Evolutionary conservation across 37 sponge, comb jelly and placozoan genomes (phyloP), one percentile per base, ranked within the genome.

Genomic region (Hexactinellida sp.): DNA sequence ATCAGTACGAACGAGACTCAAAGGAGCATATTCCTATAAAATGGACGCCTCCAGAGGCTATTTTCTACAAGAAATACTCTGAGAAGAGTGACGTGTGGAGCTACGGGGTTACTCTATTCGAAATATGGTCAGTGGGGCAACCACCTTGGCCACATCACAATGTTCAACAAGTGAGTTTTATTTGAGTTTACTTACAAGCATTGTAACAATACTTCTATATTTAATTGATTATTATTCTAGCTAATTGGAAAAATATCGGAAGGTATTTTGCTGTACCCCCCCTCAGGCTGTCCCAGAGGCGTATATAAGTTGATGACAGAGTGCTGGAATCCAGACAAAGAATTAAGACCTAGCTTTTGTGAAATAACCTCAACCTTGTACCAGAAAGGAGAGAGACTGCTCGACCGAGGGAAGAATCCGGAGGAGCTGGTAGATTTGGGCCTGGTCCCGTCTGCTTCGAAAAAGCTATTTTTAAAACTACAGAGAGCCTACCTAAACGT

Each of bases 1-100:
- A 63, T 23, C 28, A 63, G 34, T 63, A 63, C 13, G 76, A 63
- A 23, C 21, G 76, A 63, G 34, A n/a, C 5, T 23, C 34, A 21
- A 23, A 63, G 3, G 76, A 63, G 30, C 3, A 63, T 28, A 63
- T 63, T 63, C 76, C 76, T 1, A 32, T 63, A 3, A 63, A 63
- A n/a, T 63, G 76, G 76, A 63, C 76, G 3, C 76, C 76, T n/a
- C 76, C 76, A 63, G 76, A 63, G 34, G 76, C 76, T n/a, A 63
- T 63, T n/a, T 63, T 63, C 34, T 63, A 63, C 34, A 63, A 63
- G 30, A 63, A 63, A n/a, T 63, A 63, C 34, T 63, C 76, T 25
- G 76, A 63, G 30, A 63, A 63, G 76, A 63, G 76, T 63, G 76
- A 63, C 34, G 76, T 63, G 3, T 63, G 76, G 76, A 63, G 76